A percentile compares a stretch with the other conserved stretches of the same genome.
These are phyloP conservation scores for Chelonia mydas DNA, from an alignment of 2,797 vertebrate genomes.

Conservation along the genomic window DNA sequence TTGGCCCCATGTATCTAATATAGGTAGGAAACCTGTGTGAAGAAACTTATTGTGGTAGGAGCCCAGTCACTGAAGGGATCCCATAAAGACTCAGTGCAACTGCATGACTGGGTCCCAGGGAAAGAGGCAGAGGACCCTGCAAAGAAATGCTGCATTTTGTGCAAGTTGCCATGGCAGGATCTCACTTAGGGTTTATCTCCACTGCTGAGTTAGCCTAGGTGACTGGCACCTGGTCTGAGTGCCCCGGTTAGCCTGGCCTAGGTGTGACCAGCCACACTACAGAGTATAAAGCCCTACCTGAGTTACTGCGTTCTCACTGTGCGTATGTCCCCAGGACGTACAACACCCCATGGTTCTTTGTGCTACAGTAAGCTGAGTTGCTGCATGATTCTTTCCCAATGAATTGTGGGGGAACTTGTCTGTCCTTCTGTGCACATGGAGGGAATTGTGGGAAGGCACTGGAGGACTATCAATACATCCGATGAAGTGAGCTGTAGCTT, in stretches of 20 bases:
- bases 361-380: background rate
- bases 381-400: background rate
- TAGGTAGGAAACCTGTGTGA: rapidly evolving
- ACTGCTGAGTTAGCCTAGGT: background rate
- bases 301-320: background rate
- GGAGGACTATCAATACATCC: background rate
- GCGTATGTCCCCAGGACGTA: background rate
- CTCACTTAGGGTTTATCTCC: background rate
- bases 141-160: background rate
- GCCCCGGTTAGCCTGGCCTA: background rate
- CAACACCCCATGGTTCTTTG: background rate
- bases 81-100: background rate
- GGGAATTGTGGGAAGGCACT: background rate
- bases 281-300: too few relatives aligned
- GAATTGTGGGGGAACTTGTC: background rate
- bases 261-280: background rate
- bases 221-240: background rate
- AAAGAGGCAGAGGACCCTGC: background rate
- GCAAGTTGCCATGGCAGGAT: background rate
- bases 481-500: too few relatives aligned
- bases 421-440: rapidly evolving
- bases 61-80: rapidly evolving
- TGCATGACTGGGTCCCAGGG: rapidly evolving
- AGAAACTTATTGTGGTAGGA: rapidly evolving
- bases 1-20: background rate